Base-by-base conservation (phyloP, 1,140 invertebrate species). In the Pseudobourletiella spinata region DNA sequence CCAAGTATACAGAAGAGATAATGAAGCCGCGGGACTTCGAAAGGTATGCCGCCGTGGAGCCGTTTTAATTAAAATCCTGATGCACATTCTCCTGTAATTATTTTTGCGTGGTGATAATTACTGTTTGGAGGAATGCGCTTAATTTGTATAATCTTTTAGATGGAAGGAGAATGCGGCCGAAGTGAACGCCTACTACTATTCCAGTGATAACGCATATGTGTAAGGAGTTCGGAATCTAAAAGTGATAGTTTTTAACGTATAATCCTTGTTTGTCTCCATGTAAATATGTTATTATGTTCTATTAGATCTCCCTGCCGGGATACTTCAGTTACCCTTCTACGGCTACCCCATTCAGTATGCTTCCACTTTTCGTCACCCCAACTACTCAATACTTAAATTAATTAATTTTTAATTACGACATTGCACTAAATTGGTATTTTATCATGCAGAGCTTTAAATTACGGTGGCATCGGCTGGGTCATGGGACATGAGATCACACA, bases 251-350 rank as follows among this genome's bases (percentile, higher is more conserved):
- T 42, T 35, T 16, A 26, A 25, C 25, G 29, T 55, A 50, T 51
- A 2, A 4, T 48, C 22, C 43, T 2, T 26, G 15, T 26, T 42
- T 11, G 25, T 51, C 8, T 32, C 43, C 11, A 44, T 68, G 70
- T 65, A 70, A 48, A 48, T 39, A 11, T 39, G 35, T 11, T 39
- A n/a, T n/a, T n/a, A n/a, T n/a, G n/a, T 39, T 32, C 72, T 78
- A 77, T n/a, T 73, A 86, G 84, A 83, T 14, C 85, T 87, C 72
- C 85, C 85, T 11, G 84, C 84, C 29, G 85, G 84, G 48, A 85
- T 86, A 58, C 73, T 86, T 14, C 84, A 86, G 69, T 82, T 83
- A 32, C 85, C 85, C 16, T 86, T 86, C 72, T 86, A 85, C 62
- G 83, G 82, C 71, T 55, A 67, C 4, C 57, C 64, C 1, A 60